Evolutionary conservation across 1,140 invertebrate genomes (phyloP), one percentile per base, ranked within the genome.

Genomic region (Drosophila pachea): DNA sequence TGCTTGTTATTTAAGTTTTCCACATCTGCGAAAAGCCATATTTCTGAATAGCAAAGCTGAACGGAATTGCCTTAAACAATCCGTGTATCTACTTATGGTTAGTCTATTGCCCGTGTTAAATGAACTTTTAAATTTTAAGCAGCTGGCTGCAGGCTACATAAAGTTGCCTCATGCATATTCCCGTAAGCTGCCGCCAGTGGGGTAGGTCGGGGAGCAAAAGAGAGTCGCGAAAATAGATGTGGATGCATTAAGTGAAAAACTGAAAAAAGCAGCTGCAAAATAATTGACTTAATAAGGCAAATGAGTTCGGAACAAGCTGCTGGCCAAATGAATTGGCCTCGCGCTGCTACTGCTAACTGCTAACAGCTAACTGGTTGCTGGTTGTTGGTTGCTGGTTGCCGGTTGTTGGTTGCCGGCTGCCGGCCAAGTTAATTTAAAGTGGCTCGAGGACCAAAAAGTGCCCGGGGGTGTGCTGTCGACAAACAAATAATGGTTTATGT

Each of bases 401-500:
- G 22, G 22, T 22, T 22, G 22, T 3, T 22, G 22, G n/a, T 3
- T 22, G 22, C 22, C 22, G 22, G 53, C 42, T 59, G 58, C 22
- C 14, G 59, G 62, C 66, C 63, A 68, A 79, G 69, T 76, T 86
- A 84, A 86, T 84, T 84, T 86, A 86, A 84, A 84, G 66, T 84
- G 68, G 64, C 61, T 50, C 43, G 32, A 47, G 50, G 49, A 40
- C 40, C 68, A 12, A 68, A 68, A 61, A 68, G 47, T 60, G 67
- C 55, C 53, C 54, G 22, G 31, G 43, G 22, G 22, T 22, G 72
- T 43, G 61, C 54, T 45, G 63, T 66, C 79, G 65, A 47, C 84
- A 86, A 84, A 84, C 84, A 86, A 84, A 84, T 84, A 79, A 84
- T 84, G 76, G 68, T 76, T 76, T 76, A 74, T 84, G 56, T 58